Conservation (phyloP, 2,797 vertebrate genomes). For the Gallirallus australis region DNA sequence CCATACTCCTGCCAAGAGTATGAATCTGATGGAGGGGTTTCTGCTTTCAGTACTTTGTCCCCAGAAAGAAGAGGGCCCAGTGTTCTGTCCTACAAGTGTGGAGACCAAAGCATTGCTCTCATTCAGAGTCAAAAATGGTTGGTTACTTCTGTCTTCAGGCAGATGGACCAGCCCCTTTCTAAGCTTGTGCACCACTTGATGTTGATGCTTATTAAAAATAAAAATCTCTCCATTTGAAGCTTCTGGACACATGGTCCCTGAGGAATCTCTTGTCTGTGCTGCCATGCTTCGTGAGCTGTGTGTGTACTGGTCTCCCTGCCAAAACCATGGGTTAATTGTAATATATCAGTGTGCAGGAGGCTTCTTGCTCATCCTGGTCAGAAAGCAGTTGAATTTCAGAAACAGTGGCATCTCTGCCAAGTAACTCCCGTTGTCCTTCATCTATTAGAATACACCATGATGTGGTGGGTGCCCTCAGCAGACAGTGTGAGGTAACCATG, state of each 20-base stretch:
- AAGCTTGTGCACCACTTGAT: background rate
- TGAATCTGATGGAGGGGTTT: background rate
- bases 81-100: background rate
- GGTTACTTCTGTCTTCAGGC: background rate
- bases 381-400: slow-evolving; percentile 25
- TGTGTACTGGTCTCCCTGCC: background rate
- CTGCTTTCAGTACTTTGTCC: background rate
- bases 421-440: slow-evolving; percentile 49
- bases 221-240: background rate
- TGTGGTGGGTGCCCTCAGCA: slow-evolving; percentile 39
- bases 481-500: slow-evolving; percentile 42
- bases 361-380: background rate
- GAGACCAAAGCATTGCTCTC: background rate
- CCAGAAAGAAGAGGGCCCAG: background rate
- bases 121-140: background rate
- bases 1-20: background rate
- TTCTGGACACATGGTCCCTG: background rate
- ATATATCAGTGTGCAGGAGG: background rate
- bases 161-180: background rate
- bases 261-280: background rate
- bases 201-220: background rate
- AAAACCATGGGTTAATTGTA: background rate
- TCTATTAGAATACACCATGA: slow-evolving; percentile 45
- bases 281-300: background rate
- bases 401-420: slow-evolving; percentile 43